These are phyloP conservation scores for Lichenostomus cassidix DNA, from an alignment of 2,113 vertebrate genomes.

Conservation along the genomic window DNA sequence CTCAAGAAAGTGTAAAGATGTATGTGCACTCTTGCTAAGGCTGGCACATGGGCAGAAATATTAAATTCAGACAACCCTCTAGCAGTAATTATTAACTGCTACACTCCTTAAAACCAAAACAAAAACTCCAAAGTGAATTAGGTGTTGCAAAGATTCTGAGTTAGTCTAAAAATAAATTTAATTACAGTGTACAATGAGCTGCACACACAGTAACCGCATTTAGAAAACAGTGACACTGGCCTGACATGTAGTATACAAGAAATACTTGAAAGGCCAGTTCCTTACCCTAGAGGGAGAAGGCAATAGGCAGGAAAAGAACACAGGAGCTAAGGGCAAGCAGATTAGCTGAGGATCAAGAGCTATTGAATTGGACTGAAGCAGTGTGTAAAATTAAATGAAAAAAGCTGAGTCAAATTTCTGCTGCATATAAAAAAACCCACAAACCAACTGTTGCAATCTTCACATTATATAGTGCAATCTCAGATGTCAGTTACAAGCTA, in stretches of 20 bases:
- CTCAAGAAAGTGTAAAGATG: background rate
- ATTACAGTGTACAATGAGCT: background rate
- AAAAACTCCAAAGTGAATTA: background rate
- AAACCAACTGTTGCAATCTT: slow-evolving; percentile 18
- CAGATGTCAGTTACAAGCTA: background rate
- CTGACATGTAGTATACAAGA: background rate
- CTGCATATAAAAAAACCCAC: background rate
- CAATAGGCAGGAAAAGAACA: background rate
- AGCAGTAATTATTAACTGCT: background rate
- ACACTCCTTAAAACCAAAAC: background rate
- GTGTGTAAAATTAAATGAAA: background rate
- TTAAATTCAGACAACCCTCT: background rate
- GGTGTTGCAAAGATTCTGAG: background rate
- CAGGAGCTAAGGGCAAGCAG: background rate
- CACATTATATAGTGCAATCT: slow-evolving; percentile 27
- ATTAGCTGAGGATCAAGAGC: background rate
- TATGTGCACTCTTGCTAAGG: background rate
- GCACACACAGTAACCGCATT: background rate
- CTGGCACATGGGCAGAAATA: background rate
- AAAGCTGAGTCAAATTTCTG: background rate
- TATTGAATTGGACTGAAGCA: background rate
- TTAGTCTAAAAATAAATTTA: background rate
- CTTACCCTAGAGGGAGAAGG: background rate
- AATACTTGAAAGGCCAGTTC: background rate
- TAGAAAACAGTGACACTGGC: background rate